Evolutionary conservation across 2,113 vertebrate genomes (phyloP), one percentile per base, ranked within the genome.

Genomic region (Etheostoma spectabile): DNA sequence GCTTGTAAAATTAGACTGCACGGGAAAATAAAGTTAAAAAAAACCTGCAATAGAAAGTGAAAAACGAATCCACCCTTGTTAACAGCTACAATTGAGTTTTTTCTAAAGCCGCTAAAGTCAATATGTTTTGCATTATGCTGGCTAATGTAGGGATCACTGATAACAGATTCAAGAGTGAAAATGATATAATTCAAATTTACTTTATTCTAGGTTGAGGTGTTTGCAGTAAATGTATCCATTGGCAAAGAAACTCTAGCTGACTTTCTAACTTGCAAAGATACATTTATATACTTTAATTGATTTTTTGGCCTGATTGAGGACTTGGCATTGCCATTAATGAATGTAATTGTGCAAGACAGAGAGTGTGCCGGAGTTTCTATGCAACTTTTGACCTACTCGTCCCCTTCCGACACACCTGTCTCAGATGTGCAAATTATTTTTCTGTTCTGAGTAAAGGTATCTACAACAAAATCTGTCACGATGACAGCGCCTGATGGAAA

Each of bases 401-500:
- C 38, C 38, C 38, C 38, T 8, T 42, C 10, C 38, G 10, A 42
- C 8, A 42, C 38, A 42, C 38, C 38, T 42, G 10, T 42, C 10
- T 42, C 38, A 42, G 38, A 42, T 42, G 38, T 42, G 38, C 38
- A 42, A 42, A 42, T 8, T 42, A 42, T 11, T 42, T 42, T 42
- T 42, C 38, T 42, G 38, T 42, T 42, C 38, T 11, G 38, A 30
- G 27, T 70, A 21, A 85, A 46, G 12, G 42, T n/a, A 73, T 85
- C 74, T 15, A 5, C 77, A 30, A 74, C 49, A 1, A 85, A 83
- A 70, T 88, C 45, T 80, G 66, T 65, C 56, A 77, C 12, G 55
- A 83, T 79, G 70, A 80, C 83, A 62, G 72, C 13, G 75, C 70
- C 79, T 84, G 71, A 85, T 86, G 86, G 88, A 86, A 88, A 80